phyloP scores from a whole-genome alignment of 2,888 invertebrate genomes.

The Diaphora mendica region DNA sequence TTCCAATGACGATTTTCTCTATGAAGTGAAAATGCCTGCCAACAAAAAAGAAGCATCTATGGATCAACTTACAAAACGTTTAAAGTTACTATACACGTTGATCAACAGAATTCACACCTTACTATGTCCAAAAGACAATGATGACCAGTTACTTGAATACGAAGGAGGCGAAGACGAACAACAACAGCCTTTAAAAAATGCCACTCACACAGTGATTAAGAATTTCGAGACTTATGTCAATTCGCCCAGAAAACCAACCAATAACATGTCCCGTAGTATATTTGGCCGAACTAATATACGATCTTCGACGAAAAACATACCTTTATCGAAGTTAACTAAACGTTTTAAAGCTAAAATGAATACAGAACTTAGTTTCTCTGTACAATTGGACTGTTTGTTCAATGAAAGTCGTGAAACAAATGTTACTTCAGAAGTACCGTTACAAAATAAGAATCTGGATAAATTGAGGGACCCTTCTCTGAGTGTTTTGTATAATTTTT shows the following conservation, averaged over 20 bases:
- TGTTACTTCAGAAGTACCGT: slow-evolving; percentile 36
- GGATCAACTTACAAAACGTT: slow-evolving; percentile 70
- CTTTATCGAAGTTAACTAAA: slow-evolving; percentile 68
- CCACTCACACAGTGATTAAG: slow-evolving; percentile 66
- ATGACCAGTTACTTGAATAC: slow-evolving; percentile 64
- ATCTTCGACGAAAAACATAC: slow-evolving; percentile 67
- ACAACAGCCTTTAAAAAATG: slow-evolving; percentile 51
- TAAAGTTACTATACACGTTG: slow-evolving; percentile 76
- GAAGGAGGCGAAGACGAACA: slow-evolving; percentile 60
- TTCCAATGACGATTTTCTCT: slow-evolving; percentile 58
- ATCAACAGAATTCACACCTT: slow-evolving; percentile 69
- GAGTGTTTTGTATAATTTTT: slow-evolving; percentile 68
- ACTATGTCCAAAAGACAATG: slow-evolving; percentile 72
- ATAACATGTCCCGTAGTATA: slow-evolving; percentile 67
- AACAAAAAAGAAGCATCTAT: slow-evolving; percentile 57
- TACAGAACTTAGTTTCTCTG: slow-evolving; percentile 74
- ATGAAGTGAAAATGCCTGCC: slow-evolving; percentile 57
- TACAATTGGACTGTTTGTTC: slow-evolving; percentile 73
- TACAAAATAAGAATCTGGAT: slow-evolving; percentile 48
- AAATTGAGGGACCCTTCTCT: slow-evolving; percentile 59
- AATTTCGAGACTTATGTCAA: slow-evolving; percentile 66
- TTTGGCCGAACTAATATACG: slow-evolving; percentile 71
- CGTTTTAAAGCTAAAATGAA: slow-evolving; percentile 65
- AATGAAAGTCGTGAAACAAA: slow-evolving; percentile 45
- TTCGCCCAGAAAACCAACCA: slow-evolving; percentile 57